Evolutionary conservation across 2,888 invertebrate genomes (phyloP).

Genomic region (Athalia cordata): DNA sequence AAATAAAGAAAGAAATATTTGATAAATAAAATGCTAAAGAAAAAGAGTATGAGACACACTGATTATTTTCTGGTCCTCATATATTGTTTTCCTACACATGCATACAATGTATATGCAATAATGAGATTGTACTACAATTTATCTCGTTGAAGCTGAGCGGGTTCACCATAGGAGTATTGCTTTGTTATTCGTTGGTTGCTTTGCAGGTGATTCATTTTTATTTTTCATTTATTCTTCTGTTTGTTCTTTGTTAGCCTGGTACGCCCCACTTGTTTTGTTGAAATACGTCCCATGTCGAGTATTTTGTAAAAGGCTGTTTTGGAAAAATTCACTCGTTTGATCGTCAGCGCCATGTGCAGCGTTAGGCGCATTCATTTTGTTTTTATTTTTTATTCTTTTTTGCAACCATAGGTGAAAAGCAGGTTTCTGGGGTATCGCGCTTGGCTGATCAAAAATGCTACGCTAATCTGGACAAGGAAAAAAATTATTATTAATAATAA

Average conservation of each 20-base stretch:
- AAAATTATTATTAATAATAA: not conserved
- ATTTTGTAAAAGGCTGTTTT: constrained; percentile 23
- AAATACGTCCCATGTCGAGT: constrained; percentile 15
- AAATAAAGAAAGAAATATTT: too few species aligned
- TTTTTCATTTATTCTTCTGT: not conserved
- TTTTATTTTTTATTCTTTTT: not conserved
- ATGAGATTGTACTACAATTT: not conserved
- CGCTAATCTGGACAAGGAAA: not conserved
- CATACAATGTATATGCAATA: too few species aligned
- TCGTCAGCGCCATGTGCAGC: constrained; percentile 24
- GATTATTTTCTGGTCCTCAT: too few species aligned
- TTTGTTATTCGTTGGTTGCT: constrained; percentile 28
- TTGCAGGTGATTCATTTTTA: not conserved
- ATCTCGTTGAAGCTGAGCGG: not conserved
- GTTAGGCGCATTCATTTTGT: not conserved
- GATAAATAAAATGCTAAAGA: too few species aligned
- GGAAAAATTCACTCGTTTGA: constrained; percentile 30
- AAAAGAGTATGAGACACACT: too few species aligned
- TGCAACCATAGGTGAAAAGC: constrained; percentile 7
- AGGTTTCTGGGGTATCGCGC: constrained; percentile 12
- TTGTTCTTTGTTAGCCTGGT: not conserved
- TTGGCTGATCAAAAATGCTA: constrained; percentile 30
- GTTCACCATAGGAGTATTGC: constrained; percentile 23
- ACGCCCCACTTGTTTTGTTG: constrained; percentile 16
- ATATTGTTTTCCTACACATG: too few species aligned